These are phyloP conservation scores for Ecliptopera silaceata DNA, from an alignment of 2,888 invertebrate species.

Conservation along the genomic window DNA sequence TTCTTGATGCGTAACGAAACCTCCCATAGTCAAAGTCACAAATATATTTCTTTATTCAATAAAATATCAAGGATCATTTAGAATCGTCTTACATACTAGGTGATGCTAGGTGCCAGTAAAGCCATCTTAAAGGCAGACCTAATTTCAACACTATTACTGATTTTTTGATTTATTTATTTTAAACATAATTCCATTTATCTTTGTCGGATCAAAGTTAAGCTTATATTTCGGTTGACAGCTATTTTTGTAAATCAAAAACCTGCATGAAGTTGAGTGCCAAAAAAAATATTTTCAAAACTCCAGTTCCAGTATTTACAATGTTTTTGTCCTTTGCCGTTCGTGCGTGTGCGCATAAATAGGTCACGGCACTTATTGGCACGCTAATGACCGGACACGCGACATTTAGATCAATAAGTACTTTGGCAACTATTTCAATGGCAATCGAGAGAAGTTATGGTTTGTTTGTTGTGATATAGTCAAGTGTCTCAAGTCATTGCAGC, in stretches of 20 bases:
- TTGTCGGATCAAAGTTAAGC: too few species aligned
- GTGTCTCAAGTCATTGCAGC: not conserved
- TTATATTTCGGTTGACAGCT: too few species aligned
- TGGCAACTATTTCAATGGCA: not conserved
- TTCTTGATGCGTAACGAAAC: too few species aligned
- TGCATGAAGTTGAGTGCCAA: not conserved
- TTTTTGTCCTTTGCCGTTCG: not conserved
- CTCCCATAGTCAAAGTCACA: too few species aligned
- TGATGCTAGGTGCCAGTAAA: too few species aligned
- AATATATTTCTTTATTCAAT: too few species aligned
- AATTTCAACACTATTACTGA: too few species aligned
- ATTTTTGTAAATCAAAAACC: not conserved
- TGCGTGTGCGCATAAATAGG: conserved; percentile 7
- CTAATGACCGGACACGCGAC: conserved; percentile 4
- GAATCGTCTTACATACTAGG: too few species aligned
- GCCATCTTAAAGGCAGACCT: too few species aligned
- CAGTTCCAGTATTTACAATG: not conserved
- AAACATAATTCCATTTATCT: too few species aligned
- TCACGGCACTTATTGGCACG: conserved; percentile 10
- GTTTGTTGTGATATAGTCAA: not conserved
- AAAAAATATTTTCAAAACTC: not conserved
- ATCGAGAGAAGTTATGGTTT: not conserved
- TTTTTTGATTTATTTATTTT: too few species aligned
- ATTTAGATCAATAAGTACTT: conserved; percentile 2
- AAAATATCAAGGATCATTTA: too few species aligned